A percentile compares a stretch with the other conserved stretches of the same genome.
These are phyloP conservation scores for Magallana angulata DNA, from an alignment of 1,140 invertebrate genomes.

Conservation along the genomic window DNA sequence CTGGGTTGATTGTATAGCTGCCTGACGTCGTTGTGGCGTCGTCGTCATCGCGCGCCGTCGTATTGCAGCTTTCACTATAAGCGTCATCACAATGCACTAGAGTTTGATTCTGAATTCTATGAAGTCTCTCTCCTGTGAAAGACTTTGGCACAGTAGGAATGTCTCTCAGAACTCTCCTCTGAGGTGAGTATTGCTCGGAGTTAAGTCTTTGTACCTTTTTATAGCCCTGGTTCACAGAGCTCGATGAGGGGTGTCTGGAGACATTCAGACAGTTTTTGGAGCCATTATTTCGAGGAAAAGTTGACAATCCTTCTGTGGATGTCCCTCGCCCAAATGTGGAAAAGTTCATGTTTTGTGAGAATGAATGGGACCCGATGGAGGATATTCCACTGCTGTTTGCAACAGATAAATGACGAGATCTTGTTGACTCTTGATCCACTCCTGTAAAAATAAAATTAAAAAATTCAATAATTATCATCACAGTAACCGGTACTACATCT, in stretches of 20 bases:
- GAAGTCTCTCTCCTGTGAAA: neutral
- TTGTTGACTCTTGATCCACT: conserved; percentile 32
- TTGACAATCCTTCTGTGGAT: conserved; percentile 43
- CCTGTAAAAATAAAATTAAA: neutral
- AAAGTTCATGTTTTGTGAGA: conserved; percentile 54
- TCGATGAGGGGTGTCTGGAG: conserved; percentile 31
- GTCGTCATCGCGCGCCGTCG: conserved; percentile 68
- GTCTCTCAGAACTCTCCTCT: conserved; percentile 39
- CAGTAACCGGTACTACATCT: neutral
- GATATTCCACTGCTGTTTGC: conserved; percentile 55
- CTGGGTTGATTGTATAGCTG: conserved; percentile 73
- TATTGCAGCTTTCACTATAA: conserved; percentile 58
- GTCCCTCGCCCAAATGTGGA: conserved; percentile 61
- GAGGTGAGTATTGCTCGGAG: conserved; percentile 51
- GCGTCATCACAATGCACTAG: conserved; percentile 47
- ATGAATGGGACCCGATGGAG: conserved; percentile 34
- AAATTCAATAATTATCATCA: too few relatives aligned
- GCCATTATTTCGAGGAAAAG: conserved; percentile 51
- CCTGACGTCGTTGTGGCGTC: conserved; percentile 73
- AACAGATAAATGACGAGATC: conserved; percentile 44
- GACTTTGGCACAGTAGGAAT: conserved; percentile 40
- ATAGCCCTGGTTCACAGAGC: conserved; percentile 26
- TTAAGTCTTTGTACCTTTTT: conserved; percentile 51
- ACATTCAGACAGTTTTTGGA: conserved; percentile 41
- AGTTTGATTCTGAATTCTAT: conserved; percentile 40